Evolutionary conservation across 1,140 invertebrate species (phyloP).

Genomic region (Aricia agestis): DNA sequence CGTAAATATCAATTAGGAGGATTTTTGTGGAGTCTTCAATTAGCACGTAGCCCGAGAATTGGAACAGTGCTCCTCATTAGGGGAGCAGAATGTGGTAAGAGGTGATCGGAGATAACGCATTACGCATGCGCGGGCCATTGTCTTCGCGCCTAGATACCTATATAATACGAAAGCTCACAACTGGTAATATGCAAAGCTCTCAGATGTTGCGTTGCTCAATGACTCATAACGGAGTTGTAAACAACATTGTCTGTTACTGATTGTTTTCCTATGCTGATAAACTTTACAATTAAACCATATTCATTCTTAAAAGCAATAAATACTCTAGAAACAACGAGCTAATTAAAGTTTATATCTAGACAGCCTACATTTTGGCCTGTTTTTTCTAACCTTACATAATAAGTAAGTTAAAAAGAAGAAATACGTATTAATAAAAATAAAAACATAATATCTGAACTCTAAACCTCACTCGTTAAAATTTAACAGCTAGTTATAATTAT

Average conservation of each 20-base stretch:
- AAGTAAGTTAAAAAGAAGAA: too few species aligned
- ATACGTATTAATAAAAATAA: too few species aligned
- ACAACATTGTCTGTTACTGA: conserved; percentile 18
- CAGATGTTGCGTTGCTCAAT: conserved; percentile 42
- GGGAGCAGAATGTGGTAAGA: conserved; percentile 63
- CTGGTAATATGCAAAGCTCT: conserved; percentile 45
- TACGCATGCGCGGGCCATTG: conserved; percentile 71
- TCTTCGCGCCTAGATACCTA: conserved; percentile 64
- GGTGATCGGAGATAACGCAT: conserved; percentile 69
- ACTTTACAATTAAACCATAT: too few species aligned
- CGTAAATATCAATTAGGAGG: conserved; percentile 51
- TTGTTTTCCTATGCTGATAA: not conserved
- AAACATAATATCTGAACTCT: too few species aligned
- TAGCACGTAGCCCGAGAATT: conserved; percentile 61
- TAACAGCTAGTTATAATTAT: not conserved
- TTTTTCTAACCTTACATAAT: too few species aligned
- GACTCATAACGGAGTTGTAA: conserved; percentile 38
- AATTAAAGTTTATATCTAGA: too few species aligned
- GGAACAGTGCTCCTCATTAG: conserved; percentile 68
- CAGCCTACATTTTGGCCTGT: too few species aligned
- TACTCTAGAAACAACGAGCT: too few species aligned
- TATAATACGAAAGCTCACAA: conserved; percentile 59
- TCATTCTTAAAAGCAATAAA: too few species aligned
- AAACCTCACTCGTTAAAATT: too few species aligned
- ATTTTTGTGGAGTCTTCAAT: conserved; percentile 59